A percentile compares a stretch with the other conserved stretches of the same genome.
Evolutionary conservation across 2,113 vertebrate genomes (phyloP).

Genomic region (Barbus barbus): DNA sequence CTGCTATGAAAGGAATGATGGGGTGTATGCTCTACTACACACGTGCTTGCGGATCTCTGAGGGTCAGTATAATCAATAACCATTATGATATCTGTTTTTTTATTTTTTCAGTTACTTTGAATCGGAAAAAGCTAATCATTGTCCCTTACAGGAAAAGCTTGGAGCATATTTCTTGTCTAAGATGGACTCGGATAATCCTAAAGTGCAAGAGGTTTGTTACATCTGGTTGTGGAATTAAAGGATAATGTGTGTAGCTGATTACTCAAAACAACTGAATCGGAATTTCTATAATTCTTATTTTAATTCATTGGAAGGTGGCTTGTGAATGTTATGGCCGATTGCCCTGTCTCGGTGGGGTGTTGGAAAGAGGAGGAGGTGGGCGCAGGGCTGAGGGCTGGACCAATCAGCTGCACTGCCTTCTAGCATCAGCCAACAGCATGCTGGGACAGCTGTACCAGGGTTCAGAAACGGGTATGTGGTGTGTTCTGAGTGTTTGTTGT

Average conservation of each 20-base stretch:
- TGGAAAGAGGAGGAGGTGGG: slow-evolving; percentile 80
- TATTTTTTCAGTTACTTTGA: neutral
- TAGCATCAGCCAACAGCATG: slow-evolving; percentile 80
- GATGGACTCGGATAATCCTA: slow-evolving; percentile 79
- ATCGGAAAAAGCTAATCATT: slow-evolving; percentile 1
- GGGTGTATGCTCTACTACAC: slow-evolving; percentile 87
- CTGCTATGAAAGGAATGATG: slow-evolving; percentile 87
- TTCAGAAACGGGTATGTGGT: slow-evolving; percentile 75
- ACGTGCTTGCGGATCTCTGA: slow-evolving; percentile 85
- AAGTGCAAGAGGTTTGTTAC: slow-evolving; percentile 80
- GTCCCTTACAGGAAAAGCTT: slow-evolving; percentile 80
- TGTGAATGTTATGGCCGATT: slow-evolving; percentile 83
- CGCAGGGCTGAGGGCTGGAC: slow-evolving; percentile 82
- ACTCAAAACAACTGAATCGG: neutral
- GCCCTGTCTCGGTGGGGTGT: slow-evolving; percentile 81
- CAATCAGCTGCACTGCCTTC: slow-evolving; percentile 83
- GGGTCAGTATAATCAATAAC: slow-evolving; percentile 72
- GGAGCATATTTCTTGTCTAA: slow-evolving; percentile 83
- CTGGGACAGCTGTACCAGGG: slow-evolving; percentile 81
- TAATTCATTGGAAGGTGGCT: slow-evolving; percentile 75
- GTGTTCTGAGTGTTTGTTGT: neutral
- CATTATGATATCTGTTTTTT: no score
- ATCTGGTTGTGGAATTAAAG: neutral
- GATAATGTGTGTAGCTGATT: neutral
- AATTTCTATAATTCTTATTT: neutral